Conservation (phyloP, 53 echinoderm and acorn worm genomes). For the Antedon mediterranea region DNA sequence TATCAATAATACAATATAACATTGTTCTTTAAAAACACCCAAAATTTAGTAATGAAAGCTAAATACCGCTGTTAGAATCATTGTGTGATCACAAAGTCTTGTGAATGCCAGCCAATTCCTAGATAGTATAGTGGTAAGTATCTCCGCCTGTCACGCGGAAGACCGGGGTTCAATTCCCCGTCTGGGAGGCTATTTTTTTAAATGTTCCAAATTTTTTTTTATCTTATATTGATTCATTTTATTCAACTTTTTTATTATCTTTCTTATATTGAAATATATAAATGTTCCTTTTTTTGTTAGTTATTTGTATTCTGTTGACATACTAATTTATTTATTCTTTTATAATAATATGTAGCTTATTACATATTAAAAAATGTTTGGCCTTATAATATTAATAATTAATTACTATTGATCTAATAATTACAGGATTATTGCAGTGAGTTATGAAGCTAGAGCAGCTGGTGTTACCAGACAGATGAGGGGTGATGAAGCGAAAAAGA, state of each 20-base stretch:
- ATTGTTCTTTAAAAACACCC: neutral
- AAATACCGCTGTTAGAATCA: too few species aligned
- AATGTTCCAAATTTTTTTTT: too few species aligned
- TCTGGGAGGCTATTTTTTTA: neutral
- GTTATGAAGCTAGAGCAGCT: slow-evolving; percentile 79
- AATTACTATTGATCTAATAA: too few species aligned
- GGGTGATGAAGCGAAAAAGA: slow-evolving; percentile 60
- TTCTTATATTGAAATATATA: too few species aligned
- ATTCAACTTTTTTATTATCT: neutral
- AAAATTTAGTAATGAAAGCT: neutral
- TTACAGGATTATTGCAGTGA: slow-evolving; percentile 80
- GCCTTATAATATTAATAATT: too few species aligned
- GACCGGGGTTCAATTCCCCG: slow-evolving; percentile 1
- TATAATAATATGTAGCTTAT: too few species aligned
- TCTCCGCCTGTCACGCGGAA: slow-evolving; percentile 1
- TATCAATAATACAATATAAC: neutral
- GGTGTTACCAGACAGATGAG: slow-evolving; percentile 92
- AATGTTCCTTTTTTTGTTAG: too few species aligned
- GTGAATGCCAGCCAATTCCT: neutral
- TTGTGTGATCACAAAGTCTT: too few species aligned
- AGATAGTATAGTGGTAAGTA: neutral
- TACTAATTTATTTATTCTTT: too few species aligned
- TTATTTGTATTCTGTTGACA: too few species aligned
- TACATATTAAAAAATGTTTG: too few species aligned
- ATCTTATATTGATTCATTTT: neutral